phyloP scores from a whole-genome alignment of 23 tunicate species.

The Oikopleura albicans region DNA sequence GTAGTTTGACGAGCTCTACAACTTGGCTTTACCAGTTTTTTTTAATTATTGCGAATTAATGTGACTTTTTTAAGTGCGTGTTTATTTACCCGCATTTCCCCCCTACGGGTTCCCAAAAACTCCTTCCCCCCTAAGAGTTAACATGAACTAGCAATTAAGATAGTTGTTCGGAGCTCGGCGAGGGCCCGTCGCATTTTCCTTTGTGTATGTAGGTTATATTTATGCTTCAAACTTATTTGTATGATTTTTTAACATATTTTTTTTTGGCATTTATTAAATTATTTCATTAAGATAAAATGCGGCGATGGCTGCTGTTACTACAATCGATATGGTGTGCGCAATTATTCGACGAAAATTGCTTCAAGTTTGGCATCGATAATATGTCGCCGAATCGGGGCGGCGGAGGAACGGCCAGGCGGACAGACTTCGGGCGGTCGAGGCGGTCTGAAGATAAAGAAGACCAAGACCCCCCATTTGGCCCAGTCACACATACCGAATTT shows the following conservation, averaged over 20 bases:
- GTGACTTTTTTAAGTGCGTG: too few species aligned
- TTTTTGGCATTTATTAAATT: background rate
- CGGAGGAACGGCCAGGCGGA: background rate
- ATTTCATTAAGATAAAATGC: background rate
- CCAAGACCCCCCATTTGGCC: background rate
- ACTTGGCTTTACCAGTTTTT: too few species aligned
- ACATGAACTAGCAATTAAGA: too few species aligned
- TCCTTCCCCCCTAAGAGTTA: too few species aligned
- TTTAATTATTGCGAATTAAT: too few species aligned
- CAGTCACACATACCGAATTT: background rate
- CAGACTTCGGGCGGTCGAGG: background rate
- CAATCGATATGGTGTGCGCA: background rate
- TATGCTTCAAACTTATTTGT: too few species aligned
- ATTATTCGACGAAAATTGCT: background rate
- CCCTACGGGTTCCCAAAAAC: too few species aligned
- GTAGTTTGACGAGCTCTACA: too few species aligned
- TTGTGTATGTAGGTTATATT: too few species aligned
- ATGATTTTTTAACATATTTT: background rate
- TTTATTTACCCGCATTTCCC: too few species aligned
- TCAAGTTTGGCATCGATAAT: background rate
- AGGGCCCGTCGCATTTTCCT: too few species aligned
- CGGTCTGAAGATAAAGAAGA: background rate
- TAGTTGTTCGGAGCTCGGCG: too few species aligned
- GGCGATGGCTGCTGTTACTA: background rate
- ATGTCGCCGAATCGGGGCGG: background rate